Conservation (phyloP, 1,140 invertebrate genomes). For the Trichonephila clavipes region DNA sequence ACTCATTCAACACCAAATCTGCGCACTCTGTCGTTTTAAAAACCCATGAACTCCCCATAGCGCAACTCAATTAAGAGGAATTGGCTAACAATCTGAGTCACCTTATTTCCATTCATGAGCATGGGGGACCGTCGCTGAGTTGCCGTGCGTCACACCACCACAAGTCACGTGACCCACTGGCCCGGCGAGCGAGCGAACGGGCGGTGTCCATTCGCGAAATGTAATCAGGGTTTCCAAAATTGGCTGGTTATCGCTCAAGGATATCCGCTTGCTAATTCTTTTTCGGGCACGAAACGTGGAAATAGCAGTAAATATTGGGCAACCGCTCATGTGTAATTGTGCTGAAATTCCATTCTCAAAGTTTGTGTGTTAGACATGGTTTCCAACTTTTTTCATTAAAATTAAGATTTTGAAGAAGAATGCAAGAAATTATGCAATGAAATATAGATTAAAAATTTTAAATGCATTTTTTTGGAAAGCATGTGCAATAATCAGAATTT, state of each 20-base stretch:
- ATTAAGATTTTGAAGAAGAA: too few species aligned
- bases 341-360: not conserved
- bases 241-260: constrained; percentile 27
- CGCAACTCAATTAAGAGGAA: constrained; percentile 41
- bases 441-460: too few species aligned
- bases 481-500: too few species aligned
- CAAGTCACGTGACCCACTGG: constrained; percentile 49
- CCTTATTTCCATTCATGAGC: constrained; percentile 58
- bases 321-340: not conserved
- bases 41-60: constrained; percentile 16
- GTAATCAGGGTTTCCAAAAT: not conserved
- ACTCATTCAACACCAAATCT: constrained; percentile 17
- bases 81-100: constrained; percentile 51
- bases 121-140: constrained; percentile 16
- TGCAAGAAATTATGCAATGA: too few species aligned
- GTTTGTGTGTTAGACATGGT: too few species aligned
- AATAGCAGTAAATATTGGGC: not conserved
- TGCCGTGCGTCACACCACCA: constrained; percentile 23
- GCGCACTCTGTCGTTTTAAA: not conserved
- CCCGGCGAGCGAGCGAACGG: constrained; percentile 30
- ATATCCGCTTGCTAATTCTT: not conserved
- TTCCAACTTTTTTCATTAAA: too few species aligned
- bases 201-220: not conserved
- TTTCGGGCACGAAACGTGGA: not conserved
- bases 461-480: too few species aligned